Percentiles rank a stretch among this genome's conserved stretches.
These are phyloP conservation scores for Bilobella aurantiaca DNA, from an alignment of 1,140 invertebrate genomes.

Conservation along the genomic window DNA sequence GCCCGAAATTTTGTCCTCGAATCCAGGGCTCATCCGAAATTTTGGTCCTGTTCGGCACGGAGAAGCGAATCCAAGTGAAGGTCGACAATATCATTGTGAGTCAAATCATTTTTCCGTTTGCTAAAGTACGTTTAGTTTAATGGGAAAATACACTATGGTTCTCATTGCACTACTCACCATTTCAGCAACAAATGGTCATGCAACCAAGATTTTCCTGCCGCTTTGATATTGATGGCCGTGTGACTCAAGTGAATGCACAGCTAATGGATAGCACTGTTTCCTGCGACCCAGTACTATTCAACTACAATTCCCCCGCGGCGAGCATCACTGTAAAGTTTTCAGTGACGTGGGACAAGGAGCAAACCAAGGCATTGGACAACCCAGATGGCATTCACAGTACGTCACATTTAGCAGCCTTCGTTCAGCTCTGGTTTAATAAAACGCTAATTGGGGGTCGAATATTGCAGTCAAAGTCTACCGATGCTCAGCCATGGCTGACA, in stretches of 20 bases:
- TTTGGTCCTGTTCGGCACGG: conserved; percentile 66
- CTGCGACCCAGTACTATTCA: conserved; percentile 83
- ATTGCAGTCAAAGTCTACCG: conserved; percentile 68
- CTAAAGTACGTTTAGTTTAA: background rate
- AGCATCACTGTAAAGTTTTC: conserved; percentile 89
- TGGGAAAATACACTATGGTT: background rate
- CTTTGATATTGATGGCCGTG: conserved; percentile 89
- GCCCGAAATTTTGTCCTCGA: conserved; percentile 82
- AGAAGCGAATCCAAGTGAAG: conserved; percentile 79
- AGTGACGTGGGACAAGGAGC: conserved; percentile 77
- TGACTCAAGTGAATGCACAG: conserved; percentile 80
- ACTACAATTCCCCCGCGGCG: conserved; percentile 74
- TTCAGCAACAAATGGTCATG: conserved; percentile 70
- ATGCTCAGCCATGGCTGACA: conserved; percentile 87
- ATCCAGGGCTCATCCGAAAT: conserved; percentile 82
- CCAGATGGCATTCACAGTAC: conserved; percentile 83
- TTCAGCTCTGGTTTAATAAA: background rate
- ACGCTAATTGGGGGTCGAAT: conserved; percentile 3
- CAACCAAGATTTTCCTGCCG: conserved; percentile 89
- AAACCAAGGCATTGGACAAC: conserved; percentile 83
- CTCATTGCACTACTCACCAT: background rate
- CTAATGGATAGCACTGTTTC: conserved; percentile 84
- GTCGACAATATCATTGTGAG: conserved; percentile 79
- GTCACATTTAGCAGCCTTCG: conserved; percentile 8
- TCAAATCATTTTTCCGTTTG: no score